Evolutionary conservation across 2,888 invertebrate genomes (phyloP), one percentile per base, ranked within the genome.

Genomic region (Spilarctia lutea): DNA sequence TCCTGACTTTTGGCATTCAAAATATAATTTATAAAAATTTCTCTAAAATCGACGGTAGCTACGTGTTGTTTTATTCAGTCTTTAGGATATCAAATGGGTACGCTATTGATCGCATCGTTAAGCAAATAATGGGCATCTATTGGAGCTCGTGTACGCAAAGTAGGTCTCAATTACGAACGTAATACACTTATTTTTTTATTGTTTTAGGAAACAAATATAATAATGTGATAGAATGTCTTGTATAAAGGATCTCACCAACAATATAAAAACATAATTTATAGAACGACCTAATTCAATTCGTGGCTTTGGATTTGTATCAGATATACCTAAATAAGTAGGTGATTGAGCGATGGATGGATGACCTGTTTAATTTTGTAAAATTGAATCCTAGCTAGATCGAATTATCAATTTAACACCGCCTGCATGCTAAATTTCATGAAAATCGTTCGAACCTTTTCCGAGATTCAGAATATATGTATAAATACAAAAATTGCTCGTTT

Each of bases 91-190:
- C 67, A 72, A 56, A 75, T 78, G 70, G 39, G 45, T 27, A 48
- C 73, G 68, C 33, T 68, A 75, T 73, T 84, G 79, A 83, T 84
- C 75, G 82, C 71, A 66, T 72, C 68, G 73, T 75, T 77, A 80
- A 72, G 82, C 75, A 82, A 60, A 82, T 82, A 82, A 81, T 79
- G 75, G 83, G 75, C 78, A 79, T 74, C 81, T 78, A 79, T 68
- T 76, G 68, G 72, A 78, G 72, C 73, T 76, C 73, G 73, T 56
- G 73, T 16, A 70, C 65, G 67, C 68, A 74, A 74, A 74, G 68
- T 69, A 74, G 66, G 65, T 1, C 45, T 72, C 56, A 33, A 74
- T 83, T 81, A 79, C 81, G 72, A 74, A 74, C 60, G 30, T 75
- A 74, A 81, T 69, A 77, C 68, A 68, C 71, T 78, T 77, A 72